Base-by-base conservation (phyloP, 2,888 invertebrate genomes). In the Synanthedon tipuliformis region DNA sequence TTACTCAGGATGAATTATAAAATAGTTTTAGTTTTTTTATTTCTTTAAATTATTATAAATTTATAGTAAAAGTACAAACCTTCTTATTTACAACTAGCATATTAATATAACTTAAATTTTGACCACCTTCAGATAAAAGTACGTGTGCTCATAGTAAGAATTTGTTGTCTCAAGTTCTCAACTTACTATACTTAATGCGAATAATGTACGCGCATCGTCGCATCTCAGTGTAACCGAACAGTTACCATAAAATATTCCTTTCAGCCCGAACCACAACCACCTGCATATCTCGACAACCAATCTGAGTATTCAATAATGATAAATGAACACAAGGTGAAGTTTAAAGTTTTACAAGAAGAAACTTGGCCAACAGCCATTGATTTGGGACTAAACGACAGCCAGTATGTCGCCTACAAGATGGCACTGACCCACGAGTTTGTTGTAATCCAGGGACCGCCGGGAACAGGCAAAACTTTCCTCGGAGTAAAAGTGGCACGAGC, bases 371-470 rank as follows among this genome's bases (percentile, higher is more conserved):
- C 69, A 1, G 64, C 71, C 52, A 62, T 73, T 16, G 61, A 78
- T 41, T 60, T 91, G 12, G 67, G 76, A 48, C 78, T 95, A 11
- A 92, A 95, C 71, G 74, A 83, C 23, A 90, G 90, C 54, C 95
- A 95, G 69, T 81, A 84, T 53, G 68, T 73, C 11, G 95, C 95
- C 0, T 90, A 91, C 62, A 81, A 88, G 59, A 79, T 90, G 13
- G 92, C 93, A 0, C 71, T 95, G 5, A 91, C 89, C 0, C 88
- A 89, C 56, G 92, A 94, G 68, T 90, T 95, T 60, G 89, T 90
- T 1, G 87, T 95, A 1, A 93, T 95, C 59, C 95, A 95, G 78
- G 95, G 96, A 0, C 95, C 95, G 1, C 95, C 95, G 0, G 95
- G 96, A 3, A 95, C 95, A 0, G 96, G 95, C 0, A 95, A 95